phyloP scores from a whole-genome alignment of 2,113 vertebrate species.

The Macrotus californicus region DNA sequence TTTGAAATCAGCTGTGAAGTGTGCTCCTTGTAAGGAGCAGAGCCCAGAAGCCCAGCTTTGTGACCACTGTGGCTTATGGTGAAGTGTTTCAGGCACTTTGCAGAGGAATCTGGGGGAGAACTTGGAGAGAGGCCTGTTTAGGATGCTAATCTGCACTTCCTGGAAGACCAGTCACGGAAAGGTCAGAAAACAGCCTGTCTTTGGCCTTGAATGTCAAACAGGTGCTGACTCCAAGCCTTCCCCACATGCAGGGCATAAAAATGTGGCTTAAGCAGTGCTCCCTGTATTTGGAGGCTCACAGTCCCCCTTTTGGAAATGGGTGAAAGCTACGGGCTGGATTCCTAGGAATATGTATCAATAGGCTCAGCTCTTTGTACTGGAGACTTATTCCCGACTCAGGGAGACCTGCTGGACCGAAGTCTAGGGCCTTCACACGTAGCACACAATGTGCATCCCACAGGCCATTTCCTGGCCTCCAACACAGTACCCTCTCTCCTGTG shows the following conservation, averaged over 20 bases:
- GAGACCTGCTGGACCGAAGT: neutral
- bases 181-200: neutral
- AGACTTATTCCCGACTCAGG: neutral
- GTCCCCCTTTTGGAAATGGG: neutral
- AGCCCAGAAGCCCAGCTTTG: neutral
- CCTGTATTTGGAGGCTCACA: neutral
- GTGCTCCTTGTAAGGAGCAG: neutral
- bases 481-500: neutral
- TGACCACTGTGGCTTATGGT: neutral
- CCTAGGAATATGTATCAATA: neutral
- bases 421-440: neutral
- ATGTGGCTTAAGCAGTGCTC: neutral
- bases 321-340: neutral
- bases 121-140: neutral
- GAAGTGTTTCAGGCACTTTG: neutral
- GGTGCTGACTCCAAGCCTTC: neutral
- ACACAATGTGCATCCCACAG: neutral
- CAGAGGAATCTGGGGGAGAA: neutral
- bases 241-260: neutral
- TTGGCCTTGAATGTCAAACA: neutral
- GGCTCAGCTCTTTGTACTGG: neutral
- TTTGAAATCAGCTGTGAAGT: conserved; percentile 42
- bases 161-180: neutral
- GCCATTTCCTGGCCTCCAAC: neutral
- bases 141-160: conserved; percentile 13